phyloP scores from a whole-genome alignment of 2,797 vertebrate species.

The Mionectes olivaceus region DNA sequence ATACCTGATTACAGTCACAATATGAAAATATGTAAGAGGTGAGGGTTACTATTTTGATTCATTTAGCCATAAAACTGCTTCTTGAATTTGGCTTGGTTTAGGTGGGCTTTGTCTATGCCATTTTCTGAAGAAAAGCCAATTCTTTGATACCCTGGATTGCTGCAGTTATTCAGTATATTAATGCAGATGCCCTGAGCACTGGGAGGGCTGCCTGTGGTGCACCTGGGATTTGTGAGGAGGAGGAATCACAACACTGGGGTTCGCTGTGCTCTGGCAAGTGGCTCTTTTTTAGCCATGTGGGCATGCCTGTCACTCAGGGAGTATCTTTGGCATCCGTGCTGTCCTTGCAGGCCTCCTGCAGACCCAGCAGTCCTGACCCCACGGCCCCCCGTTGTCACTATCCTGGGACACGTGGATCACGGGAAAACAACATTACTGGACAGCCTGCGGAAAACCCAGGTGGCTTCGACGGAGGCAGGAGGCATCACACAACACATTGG shows the following conservation, averaged over 20 bases:
- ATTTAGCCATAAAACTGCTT: neutral
- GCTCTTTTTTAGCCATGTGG: neutral
- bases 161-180: neutral
- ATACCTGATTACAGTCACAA: neutral
- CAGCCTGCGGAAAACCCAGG: slow-evolving; percentile 89
- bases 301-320: neutral
- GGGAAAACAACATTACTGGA: slow-evolving; percentile 95
- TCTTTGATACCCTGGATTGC: neutral
- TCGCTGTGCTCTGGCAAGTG: neutral
- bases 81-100: neutral
- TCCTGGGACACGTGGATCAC: slow-evolving; percentile 97
- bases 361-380: slow-evolving; percentile 80
- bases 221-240: neutral
- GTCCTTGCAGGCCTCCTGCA: slow-evolving; percentile 74
- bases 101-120: neutral
- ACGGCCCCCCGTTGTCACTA: slow-evolving; percentile 90
- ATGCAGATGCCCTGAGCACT: neutral
- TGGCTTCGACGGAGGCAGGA: slow-evolving; percentile 88
- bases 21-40: neutral
- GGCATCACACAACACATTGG: slow-evolving; percentile 98
- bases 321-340: neutral
- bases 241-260: neutral
- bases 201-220: neutral
- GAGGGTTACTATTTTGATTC: neutral
- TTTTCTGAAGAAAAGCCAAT: neutral